Base-by-base conservation (phyloP, 92 coral and sea anemone species). In the Palythoa grandis region DNA sequence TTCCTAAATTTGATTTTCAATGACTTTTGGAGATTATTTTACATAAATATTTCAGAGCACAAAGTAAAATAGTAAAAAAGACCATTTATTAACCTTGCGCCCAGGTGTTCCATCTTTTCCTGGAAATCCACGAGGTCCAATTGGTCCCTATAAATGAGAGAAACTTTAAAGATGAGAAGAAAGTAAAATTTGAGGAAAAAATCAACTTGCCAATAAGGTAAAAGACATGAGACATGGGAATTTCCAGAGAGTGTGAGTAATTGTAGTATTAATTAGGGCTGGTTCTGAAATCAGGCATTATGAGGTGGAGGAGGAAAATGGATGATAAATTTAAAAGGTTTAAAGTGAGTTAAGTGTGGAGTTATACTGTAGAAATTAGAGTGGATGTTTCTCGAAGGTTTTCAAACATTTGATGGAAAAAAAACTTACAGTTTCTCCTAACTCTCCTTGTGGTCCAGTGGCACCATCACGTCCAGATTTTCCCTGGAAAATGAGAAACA, bases 381-480 rank as follows among this genome's bases (percentile, higher is more conserved):
- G 47, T 40, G 19, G 8, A 19, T 20, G 68, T 61, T 17, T 8
- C 24, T 61, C 68, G 7, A 4, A 4, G 2, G 68, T 61, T 20
- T 19, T 19, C 22, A 17, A 57, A 16, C 69, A 63, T 58, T 15
- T 58, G 22, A 29, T 58, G 22, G 69, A 7, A 63, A 69, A 69
- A 25, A 7, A 50, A 75, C 79, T 75, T 75, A 75, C 79, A n/a
- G 79, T 75, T 53, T 75, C 79, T 75, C 79, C 79, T 7, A 52
- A 5, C n/a, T 52, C 39, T 75, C 79, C 79, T 52, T 75, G 79
- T 22, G 79, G 79, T 50, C 79, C 79, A 75, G 17, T 38, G 22
- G 79, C 47, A 23, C 79, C 79, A 50, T 75, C 79, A 50, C 79
- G 79, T n/a, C 79, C 79, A 50, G 61, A 2, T 13, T 37, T 52